A percentile compares a stretch with the other conserved stretches of the same genome.
These are phyloP conservation scores for Tethea ocularis DNA, from an alignment of 2,888 invertebrate genomes.

Conservation along the genomic window DNA sequence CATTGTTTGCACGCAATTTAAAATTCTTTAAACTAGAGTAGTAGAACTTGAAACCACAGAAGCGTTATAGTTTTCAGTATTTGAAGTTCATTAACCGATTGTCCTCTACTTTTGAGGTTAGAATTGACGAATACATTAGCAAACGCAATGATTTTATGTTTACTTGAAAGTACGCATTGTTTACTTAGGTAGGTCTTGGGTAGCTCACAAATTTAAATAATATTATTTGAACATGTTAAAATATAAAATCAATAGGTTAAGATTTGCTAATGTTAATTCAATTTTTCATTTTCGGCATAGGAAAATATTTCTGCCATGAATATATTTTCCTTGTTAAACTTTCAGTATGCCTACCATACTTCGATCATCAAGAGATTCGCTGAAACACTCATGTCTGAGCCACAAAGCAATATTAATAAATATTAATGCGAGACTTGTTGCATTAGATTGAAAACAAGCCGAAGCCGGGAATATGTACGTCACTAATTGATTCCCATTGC, in stretches of 20 bases:
- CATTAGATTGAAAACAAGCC: background rate
- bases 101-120: background rate
- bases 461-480: background rate
- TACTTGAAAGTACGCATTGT: background rate
- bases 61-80: background rate
- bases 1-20: background rate
- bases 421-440: background rate
- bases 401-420: background rate
- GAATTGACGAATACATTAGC: background rate
- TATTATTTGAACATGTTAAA: too few relatives aligned
- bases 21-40: background rate
- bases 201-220: background rate
- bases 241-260: too few relatives aligned
- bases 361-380: background rate
- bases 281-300: too few relatives aligned
- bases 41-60: background rate
- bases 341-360: background rate
- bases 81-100: conserved; percentile 9
- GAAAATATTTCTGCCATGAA: too few relatives aligned
- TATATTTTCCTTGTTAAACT: background rate
- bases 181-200: background rate
- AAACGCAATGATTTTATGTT: background rate
- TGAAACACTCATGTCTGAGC: background rate
- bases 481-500: background rate
- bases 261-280: too few relatives aligned